Evolutionary conservation across 1,140 invertebrate genomes (phyloP), one percentile per base, ranked within the genome.

Genomic region (Rhagoletis pomonella): DNA sequence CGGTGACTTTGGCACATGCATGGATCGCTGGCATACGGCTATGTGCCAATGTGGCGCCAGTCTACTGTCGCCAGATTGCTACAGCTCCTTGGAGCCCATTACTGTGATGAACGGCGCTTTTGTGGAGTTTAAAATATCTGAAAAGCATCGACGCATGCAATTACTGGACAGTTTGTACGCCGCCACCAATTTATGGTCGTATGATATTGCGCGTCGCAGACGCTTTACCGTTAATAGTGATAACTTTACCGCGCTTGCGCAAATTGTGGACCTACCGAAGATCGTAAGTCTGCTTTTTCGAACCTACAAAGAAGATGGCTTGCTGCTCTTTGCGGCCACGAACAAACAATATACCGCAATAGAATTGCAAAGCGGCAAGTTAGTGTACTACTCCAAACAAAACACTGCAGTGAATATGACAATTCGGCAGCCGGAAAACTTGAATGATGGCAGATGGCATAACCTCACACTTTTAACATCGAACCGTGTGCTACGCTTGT

Each of bases 291-390:
- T 99, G n/a, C 94, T 96, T 88, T 98, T 99, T 90, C 94, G 97
- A 90, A 98, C 97, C 0, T 94, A 96, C 1, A 95, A 95, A 90
- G 93, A 94, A 59, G 95, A 97, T 90, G 98, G 97, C 9, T 93
- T 98, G 12, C 91, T 99, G 3, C 94, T 98, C 86, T 97, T 97
- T 90, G 95, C 96, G 0, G 97, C 96, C 0, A 97, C 96, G 4
- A 97, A 98, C 90, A 97, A 97, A 91, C 97, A 98, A 93, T 98
- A 95, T 90, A 98, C 97, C 17, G 95, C 97, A 2, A 93, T 98
- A 81, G 96, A 97, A 94, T 94, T 98, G 90, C 92, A 93, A 47
- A 94, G 95, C 69, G 97, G 97, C 3, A 95, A 96, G 88, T 93
- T 98, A 9, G 94, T 95, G 10, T 97, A 97, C 90, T 95, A 95